Evolutionary conservation across 2,888 invertebrate genomes (phyloP).

Genomic region (Drosophila differens): DNA sequence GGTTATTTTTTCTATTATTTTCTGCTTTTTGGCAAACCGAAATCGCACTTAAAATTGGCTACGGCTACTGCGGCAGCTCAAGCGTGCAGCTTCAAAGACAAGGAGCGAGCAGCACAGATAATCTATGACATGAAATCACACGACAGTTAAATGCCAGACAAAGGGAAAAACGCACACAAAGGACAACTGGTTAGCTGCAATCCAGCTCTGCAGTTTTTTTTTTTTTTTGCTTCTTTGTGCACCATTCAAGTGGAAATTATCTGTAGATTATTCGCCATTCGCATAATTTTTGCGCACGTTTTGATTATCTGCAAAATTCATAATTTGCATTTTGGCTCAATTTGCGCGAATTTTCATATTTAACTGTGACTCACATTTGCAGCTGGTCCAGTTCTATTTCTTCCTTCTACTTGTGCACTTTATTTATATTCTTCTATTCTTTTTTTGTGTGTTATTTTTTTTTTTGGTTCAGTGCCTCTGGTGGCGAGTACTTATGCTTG

Average conservation of each 20-base stretch:
- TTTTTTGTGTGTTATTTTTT: not conserved
- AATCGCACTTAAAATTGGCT: slow-evolving; percentile 78
- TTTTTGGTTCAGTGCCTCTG: not conserved
- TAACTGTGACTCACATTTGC: slow-evolving; percentile 55
- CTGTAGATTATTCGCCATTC: slow-evolving; percentile 53
- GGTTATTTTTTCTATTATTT: not conserved
- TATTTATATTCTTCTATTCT: not conserved
- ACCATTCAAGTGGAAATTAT: slow-evolving; percentile 66
- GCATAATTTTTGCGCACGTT: slow-evolving; percentile 70
- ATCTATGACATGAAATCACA: slow-evolving; percentile 78
- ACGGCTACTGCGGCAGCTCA: slow-evolving; percentile 27
- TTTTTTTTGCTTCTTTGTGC: slow-evolving; percentile 4
- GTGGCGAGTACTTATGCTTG: slow-evolving; percentile 29
- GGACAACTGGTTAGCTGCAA: slow-evolving; percentile 49
- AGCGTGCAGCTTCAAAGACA: slow-evolving; percentile 13
- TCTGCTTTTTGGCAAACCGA: slow-evolving; percentile 50
- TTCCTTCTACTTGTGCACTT: not conserved
- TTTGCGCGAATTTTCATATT: slow-evolving; percentile 27
- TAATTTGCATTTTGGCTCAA: slow-evolving; percentile 63
- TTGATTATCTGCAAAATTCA: slow-evolving; percentile 70
- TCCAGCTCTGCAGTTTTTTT: slow-evolving; percentile 5
- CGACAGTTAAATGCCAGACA: slow-evolving; percentile 76
- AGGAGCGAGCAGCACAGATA: slow-evolving; percentile 40
- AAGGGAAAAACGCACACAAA: slow-evolving; percentile 58
- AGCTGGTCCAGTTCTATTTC: slow-evolving; percentile 25